phyloP scores from a whole-genome alignment of 2,888 invertebrate genomes.

The Horisme vitalbata region DNA sequence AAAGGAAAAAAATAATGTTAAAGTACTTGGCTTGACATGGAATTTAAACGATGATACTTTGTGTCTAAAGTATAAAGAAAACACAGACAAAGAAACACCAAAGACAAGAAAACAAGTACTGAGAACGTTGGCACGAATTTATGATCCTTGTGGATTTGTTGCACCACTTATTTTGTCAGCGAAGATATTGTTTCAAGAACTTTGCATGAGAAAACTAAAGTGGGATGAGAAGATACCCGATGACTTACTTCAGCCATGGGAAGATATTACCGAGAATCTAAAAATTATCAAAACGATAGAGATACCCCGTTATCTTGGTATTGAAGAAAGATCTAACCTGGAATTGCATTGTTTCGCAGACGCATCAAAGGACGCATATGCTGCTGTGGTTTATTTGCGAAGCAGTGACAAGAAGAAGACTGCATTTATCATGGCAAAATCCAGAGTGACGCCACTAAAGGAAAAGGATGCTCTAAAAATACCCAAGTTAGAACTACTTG shows the following conservation, averaged over 20 bases:
- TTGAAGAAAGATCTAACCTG: neutral
- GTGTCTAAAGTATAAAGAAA: neutral
- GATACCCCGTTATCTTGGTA: neutral
- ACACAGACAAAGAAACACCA: neutral
- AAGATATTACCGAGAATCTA: neutral
- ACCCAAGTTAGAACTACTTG: constrained; percentile 17
- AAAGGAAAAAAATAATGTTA: too few species aligned
- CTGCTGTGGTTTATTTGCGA: constrained; percentile 12
- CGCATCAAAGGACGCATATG: constrained; percentile 14
- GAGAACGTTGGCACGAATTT: constrained; percentile 19
- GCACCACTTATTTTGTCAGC: constrained; percentile 22
- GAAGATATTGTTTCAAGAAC: constrained; percentile 23
- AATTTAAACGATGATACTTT: neutral
- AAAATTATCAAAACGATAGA: neutral
- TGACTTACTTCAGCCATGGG: neutral
- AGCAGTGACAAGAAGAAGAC: neutral
- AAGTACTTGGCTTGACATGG: neutral
- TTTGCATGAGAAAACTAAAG: constrained; percentile 17
- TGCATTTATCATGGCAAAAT: constrained; percentile 9
- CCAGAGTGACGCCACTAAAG: constrained; percentile 4
- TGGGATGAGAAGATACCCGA: constrained; percentile 27
- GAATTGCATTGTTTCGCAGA: constrained; percentile 15
- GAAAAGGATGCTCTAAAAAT: constrained; percentile 13
- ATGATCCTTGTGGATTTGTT: constrained; percentile 26
- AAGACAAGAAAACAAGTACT: constrained; percentile 24